Evolutionary conservation across 2,888 invertebrate genomes (phyloP).

Genomic region (Drosophila helvetica): DNA sequence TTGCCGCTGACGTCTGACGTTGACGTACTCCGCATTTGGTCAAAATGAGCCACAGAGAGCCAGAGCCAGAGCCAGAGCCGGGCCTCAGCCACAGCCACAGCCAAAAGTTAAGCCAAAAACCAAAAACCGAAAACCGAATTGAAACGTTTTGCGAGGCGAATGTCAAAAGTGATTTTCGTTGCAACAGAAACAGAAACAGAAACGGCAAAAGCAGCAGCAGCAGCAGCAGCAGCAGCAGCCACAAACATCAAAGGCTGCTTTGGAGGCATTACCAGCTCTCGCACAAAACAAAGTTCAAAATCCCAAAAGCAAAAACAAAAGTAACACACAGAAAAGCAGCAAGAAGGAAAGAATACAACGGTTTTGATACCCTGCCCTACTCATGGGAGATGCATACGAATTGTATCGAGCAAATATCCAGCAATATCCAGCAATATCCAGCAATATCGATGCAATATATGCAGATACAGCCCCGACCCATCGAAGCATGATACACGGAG

Average conservation of each 20-base stretch:
- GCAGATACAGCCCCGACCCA: too few species aligned
- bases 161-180: constrained; percentile 76
- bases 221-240: constrained; percentile 21
- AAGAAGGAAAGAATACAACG: neutral
- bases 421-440: too few species aligned
- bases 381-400: too few species aligned
- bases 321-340: constrained; percentile 1
- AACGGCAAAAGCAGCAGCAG: constrained; percentile 27
- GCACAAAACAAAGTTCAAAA: constrained; percentile 20
- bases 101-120: constrained; percentile 26
- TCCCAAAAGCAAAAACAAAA: constrained; percentile 8
- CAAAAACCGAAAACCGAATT: constrained; percentile 20
- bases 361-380: neutral
- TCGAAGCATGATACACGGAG: too few species aligned
- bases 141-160: constrained; percentile 50
- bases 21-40: constrained; percentile 68
- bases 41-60: constrained; percentile 50
- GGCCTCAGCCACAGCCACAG: constrained; percentile 2
- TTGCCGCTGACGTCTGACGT: constrained; percentile 15
- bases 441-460: too few species aligned
- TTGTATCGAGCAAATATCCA: too few species aligned
- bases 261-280: constrained; percentile 62
- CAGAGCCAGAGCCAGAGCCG: constrained; percentile 24
- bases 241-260: constrained; percentile 56
- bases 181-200: constrained; percentile 30